These are phyloP conservation scores for Urocynchramus pylzowi DNA, from an alignment of 2,113 vertebrate species.

Conservation along the genomic window DNA sequence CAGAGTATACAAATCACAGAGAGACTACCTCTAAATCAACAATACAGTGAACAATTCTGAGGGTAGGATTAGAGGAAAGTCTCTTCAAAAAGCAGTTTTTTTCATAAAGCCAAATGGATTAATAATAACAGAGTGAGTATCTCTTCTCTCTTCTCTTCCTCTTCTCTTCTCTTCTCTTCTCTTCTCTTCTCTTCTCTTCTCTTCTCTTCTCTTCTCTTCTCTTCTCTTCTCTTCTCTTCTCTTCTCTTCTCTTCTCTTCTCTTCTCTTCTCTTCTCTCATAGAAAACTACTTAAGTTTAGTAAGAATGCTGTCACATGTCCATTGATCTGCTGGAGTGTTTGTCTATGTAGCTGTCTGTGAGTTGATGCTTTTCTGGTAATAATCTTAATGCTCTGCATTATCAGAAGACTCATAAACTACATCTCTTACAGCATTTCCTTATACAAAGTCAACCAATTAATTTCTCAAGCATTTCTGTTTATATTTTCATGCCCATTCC, in stretches of 20 bases:
- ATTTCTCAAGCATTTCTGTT: neutral
- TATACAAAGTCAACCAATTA: neutral
- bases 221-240: no score
- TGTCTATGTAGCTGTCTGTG: fast-evolving
- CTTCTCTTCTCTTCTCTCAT: no score
- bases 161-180: neutral
- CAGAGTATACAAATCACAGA: neutral
- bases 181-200: neutral
- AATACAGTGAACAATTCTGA: neutral
- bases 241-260: neutral
- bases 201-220: no score
- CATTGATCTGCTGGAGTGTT: neutral
- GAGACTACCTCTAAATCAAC: neutral
- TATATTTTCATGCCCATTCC: neutral
- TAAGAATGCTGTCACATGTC: neutral
- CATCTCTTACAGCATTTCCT: neutral
- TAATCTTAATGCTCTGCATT: neutral
- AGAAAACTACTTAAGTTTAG: neutral
- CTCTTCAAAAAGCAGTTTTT: neutral
- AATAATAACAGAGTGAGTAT: neutral
- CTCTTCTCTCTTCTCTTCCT: neutral
- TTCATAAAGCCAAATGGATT: neutral
- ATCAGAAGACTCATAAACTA: neutral
- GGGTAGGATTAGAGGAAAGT: neutral
- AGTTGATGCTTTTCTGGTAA: neutral